These are phyloP conservation scores for Cranoglanis bouderius DNA, from an alignment of 2,113 vertebrate species.

Conservation along the genomic window DNA sequence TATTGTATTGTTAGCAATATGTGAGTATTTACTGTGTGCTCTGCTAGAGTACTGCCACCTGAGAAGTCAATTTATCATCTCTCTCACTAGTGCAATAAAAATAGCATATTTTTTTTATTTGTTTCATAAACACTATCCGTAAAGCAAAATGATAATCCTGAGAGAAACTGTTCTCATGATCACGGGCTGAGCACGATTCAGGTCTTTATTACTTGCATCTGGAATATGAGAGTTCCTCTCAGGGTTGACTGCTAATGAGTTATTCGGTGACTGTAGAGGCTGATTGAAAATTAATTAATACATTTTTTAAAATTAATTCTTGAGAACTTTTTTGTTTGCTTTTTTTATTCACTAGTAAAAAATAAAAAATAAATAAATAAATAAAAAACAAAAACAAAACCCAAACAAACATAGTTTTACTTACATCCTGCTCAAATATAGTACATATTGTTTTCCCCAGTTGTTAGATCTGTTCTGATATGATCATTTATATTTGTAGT, in stretches of 20 bases:
- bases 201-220: constrained; percentile 6
- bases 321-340: neutral
- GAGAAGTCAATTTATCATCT: constrained; percentile 16
- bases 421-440: neutral
- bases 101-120: constrained; percentile 12
- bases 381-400: no score
- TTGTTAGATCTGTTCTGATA: neutral
- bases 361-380: no score
- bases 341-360: no score
- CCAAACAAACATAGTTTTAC: no score
- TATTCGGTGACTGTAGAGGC: neutral
- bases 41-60: neutral
- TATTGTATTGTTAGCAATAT: neutral
- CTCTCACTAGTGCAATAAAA: neutral
- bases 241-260: neutral
- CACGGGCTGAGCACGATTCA: neutral
- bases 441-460: neutral
- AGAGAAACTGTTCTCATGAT: neutral
- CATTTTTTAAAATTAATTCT: neutral
- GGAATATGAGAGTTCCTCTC: neutral
- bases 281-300: neutral
- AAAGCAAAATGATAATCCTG: constrained; percentile 12
- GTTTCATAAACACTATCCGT: constrained; percentile 13
- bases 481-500: neutral
- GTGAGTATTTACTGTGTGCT: neutral